These are phyloP conservation scores for Stigmatopora nigra DNA, from an alignment of 2,113 vertebrate species.

Conservation along the genomic window DNA sequence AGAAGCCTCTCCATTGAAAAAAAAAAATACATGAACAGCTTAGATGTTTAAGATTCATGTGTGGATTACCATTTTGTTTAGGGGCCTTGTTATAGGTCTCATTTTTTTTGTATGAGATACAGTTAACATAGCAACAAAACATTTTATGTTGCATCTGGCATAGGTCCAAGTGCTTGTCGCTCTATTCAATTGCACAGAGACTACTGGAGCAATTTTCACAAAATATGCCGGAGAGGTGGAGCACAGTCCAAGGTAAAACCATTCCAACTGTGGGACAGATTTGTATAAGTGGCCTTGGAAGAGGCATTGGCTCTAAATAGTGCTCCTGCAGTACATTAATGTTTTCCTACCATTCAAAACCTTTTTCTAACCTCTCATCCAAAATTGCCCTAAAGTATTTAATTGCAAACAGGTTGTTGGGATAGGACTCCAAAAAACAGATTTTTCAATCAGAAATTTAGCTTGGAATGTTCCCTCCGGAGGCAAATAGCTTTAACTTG, in stretches of 20 bases:
- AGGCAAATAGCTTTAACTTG: slow-evolving; percentile 34
- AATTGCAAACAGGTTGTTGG: not conserved
- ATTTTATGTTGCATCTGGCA: not conserved
- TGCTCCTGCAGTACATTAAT: not conserved
- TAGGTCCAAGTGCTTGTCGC: not conserved
- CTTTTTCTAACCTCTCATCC: slow-evolving; percentile 1
- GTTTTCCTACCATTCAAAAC: not conserved
- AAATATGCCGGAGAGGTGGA: not conserved
- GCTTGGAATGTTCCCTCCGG: not conserved
- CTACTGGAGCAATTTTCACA: not conserved
- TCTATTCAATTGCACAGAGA: not conserved
- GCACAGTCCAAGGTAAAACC: slow-evolving; percentile 3
- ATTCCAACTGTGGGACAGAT: not conserved
- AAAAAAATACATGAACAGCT: too few species aligned
- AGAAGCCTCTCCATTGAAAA: too few species aligned
- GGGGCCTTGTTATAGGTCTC: not conserved
- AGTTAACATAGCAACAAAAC: not conserved
- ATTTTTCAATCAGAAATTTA: slow-evolving; percentile 16
- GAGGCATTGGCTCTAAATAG: not conserved
- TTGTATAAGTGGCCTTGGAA: slow-evolving; percentile 2
- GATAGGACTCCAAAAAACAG: slow-evolving; percentile 5
- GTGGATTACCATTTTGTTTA: not conserved
- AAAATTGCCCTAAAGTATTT: slow-evolving; percentile 2
- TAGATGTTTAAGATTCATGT: too few species aligned
- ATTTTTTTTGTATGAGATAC: not conserved